Evolutionary conservation across 2,113 vertebrate species (phyloP), one percentile per base, ranked within the genome.

Genomic region (Miniopterus natalensis): DNA sequence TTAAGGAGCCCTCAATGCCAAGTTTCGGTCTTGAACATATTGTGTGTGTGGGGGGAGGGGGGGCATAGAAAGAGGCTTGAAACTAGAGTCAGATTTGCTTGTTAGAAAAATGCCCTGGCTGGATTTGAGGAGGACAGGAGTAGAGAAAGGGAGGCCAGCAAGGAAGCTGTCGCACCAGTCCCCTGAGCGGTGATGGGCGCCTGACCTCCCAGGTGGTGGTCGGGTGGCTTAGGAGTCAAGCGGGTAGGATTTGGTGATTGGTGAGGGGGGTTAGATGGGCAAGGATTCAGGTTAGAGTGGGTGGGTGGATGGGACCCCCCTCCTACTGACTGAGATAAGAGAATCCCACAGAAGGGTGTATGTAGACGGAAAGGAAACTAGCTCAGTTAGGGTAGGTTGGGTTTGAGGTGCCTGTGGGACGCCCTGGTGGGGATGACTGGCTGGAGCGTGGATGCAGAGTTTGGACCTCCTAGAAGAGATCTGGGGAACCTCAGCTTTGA

Each of bases 131-230:
- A 84, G 51, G 31, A 59, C 25, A 45, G 57, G 59, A 81, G 8
- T 45, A 29, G 59, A 77, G 74, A 27, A 13, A 42, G 9, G 45
- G 45, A 53, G 61, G 55, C 14, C 88, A 71, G 21, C 5, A 42
- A 59, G 59, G 49, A 25, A 51, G 36, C 55, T 31, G 45, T 45
- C 18, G 23, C 8, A 13, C 40, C 15, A 18, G 59, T 36, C 13
- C 29, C 3, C 1, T 1, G 47, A 49, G 29, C 21, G 20, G 36
- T 17, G 20, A 51, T 0, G 0, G 40, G 8, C 17, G 11, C 14
- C 78, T 20, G 45, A 25, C n/a, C 2, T 25, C 63, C 21, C 8
- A 8, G 45, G 42, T 45, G 31, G 53, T 15, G 36, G 27, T 5
- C 5, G 18, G 31, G 36, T 86, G 65, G 8, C 36, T 53, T 70